Evolutionary conservation across 2,797 vertebrate species (phyloP), one percentile per base, ranked within the genome.

Genomic region (Chiroxiphia lanceolata): DNA sequence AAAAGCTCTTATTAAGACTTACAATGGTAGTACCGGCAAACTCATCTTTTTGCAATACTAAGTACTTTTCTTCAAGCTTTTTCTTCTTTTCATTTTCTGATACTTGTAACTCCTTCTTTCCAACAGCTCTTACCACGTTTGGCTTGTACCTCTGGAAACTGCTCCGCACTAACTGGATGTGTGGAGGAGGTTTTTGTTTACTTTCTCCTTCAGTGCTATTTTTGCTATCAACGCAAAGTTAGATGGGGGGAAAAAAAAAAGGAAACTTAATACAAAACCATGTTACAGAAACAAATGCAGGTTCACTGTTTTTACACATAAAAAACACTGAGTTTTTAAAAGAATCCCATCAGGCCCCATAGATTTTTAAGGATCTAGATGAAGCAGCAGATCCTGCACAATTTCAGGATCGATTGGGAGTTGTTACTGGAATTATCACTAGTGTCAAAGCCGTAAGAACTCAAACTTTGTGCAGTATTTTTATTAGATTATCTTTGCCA

Each of bases 61-160:
- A 40, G 59, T 80, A 72, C 75, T 95, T 79, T 68, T 80, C 69
- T 61, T 90, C 71, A 87, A 40, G 15, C 23, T 51, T 45, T n/a
- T 63, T 89, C 87, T 68, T 84, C 18, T 31, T 54, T 34, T 93
- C 53, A 25, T 80, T 94, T 95, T 69, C 93, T 74, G 82, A 3
- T 69, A 63, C 29, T 65, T 40, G 50, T 31, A 74, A 57, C 48
- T 97, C 98, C 89, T 97, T 98, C 64, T 82, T 97, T 93, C 90
- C 95, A 87, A 60, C 54, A 89, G 96, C 97, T 57, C 72, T 90
- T 75, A 95, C 96, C 57, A 98, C 50, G 17, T 98, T 98, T 63
- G 98, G 97, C 5, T 97, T 96, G 8, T 97, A 98, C 89, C 94
- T 98, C 48, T 98, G 97, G 38, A 98, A 96, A 96, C 96, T 96